These are phyloP conservation scores for Pseudomugil tenellus DNA, from an alignment of 2,797 vertebrate genomes.

Conservation along the genomic window DNA sequence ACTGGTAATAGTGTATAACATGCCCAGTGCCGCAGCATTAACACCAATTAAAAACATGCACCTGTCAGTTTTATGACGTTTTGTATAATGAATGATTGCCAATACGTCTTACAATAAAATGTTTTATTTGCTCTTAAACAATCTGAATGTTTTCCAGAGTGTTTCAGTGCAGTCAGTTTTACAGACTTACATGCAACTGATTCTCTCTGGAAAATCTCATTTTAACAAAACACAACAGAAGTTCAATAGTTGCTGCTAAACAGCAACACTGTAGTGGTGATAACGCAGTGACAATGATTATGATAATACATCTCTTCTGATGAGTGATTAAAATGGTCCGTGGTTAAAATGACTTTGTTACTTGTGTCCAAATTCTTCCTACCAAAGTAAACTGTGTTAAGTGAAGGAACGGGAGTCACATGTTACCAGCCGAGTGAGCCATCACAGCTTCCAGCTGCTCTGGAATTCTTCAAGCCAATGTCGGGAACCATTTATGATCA, in stretches of 20 bases:
- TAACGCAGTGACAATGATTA: slow-evolving; percentile 26
- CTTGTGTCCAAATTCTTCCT: not conserved
- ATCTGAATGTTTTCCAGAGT: not conserved
- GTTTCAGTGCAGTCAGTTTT: not conserved
- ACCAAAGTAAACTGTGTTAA: slow-evolving; percentile 12
- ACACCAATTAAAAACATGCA: not conserved
- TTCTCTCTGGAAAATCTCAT: slow-evolving; percentile 1
- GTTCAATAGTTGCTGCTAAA: slow-evolving; percentile 5
- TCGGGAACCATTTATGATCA: slow-evolving; percentile 19
- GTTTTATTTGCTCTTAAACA: not conserved
- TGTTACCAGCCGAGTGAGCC: not conserved
- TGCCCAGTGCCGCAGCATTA: not conserved
- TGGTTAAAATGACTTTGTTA: not conserved
- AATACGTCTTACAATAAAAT: not conserved
- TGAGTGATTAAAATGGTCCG: not conserved
- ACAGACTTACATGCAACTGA: not conserved
- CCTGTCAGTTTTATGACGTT: not conserved
- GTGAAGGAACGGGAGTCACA: slow-evolving; percentile 19
- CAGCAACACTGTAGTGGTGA: slow-evolving; percentile 14
- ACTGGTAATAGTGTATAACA: not conserved
- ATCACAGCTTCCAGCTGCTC: slow-evolving; percentile 24
- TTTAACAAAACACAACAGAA: slow-evolving; percentile 29
- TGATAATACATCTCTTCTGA: slow-evolving; percentile 33
- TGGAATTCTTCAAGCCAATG: slow-evolving; percentile 17
- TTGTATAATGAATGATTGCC: not conserved